Base-by-base conservation (phyloP, 2,797 vertebrate genomes). In the Nyctibius grandis region DNA sequence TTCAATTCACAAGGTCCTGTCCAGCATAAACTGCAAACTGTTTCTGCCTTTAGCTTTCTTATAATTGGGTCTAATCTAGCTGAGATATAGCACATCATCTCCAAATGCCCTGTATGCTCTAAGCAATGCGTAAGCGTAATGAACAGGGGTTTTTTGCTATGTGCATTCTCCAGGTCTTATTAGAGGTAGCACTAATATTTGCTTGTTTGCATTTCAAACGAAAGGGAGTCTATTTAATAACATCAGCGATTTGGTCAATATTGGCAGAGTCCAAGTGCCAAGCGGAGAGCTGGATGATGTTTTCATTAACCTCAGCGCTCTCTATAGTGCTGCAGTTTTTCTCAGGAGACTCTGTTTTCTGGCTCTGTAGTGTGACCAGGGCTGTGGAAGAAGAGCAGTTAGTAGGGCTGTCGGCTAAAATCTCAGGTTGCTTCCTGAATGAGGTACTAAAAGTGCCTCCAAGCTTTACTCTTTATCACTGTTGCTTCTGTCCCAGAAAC, bases 201-300 rank as follows among this genome's bases (percentile, higher is more conserved):
- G 88, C 85, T 74, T 88, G 84, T 89, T 95, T 91, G 61, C 81
- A 82, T 95, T 97, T 91, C 89, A 82, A 63, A 92, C 4, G 34
- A 54, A 77, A 93, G 38, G 61, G 47, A 88, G 53, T 81, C 82
- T 69, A 25, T 92, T 64, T 83, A 89, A 81, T 87, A 78, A 51
- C 76, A 78, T 75, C 73, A 88, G 50, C 0, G 0, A 75, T 84
- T 92, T 45, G 69, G 88, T 95, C 88, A 96, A 63, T 91, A 91
- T 65, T 94, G 73, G 84, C 89, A 51, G 56, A 81, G 84, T 63
- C 56, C 69, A 47, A 77, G 73, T 36, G 47, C 67, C 82, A 84
- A 67, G 47, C 59, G 61, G 65, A 73, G 70, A 84, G 54, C 36
- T 85, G 79, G 69, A 21, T 72, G 82, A 87, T 48, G 31, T 86